Base-by-base conservation (phyloP, 2,888 invertebrate genomes). In the Chalcis sispes region DNA sequence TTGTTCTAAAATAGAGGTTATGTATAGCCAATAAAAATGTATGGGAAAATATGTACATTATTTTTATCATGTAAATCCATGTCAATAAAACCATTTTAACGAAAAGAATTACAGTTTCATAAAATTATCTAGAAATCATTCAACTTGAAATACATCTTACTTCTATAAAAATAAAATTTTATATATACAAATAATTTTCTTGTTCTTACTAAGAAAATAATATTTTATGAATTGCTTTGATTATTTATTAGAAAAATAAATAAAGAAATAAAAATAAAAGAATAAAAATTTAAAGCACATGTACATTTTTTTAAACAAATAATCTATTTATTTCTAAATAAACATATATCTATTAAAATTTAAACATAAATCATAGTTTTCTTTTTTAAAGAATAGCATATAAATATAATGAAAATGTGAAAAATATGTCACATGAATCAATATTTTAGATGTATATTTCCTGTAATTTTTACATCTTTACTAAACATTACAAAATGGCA, bases 401-500 rank as follows among this genome's bases (percentile, higher is more conserved):
- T 29, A 64, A 59, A 65, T 61, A 54, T n/a, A 58, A 50, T 65
- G 61, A 40, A 70, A 77, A 64, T 23, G 36, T 72, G 36, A 62
- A 67, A 74, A 69, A 65, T 70, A 18, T 54, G 13, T 67, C 23
- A 62, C 62, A 56, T 61, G n/a, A 56, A 67, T 62, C n/a, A 29
- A 36, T 71, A 61, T 32, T 72, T 76, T 52, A 59, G n/a, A 40
- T 64, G 54, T 74, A 77, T 77, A 66, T 74, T 71, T 74, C 50
- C 20, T 72, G 56, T 36, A 46, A 69, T 64, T 66, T 58, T 75
- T 75, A 72, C 61, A 71, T 15, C 62, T 64, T 65, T 67, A 36
- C 70, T 74, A 77, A 59, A 73, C 54, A 80, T 82, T 84, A 83
- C 80, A 85, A 85, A 85, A 85, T 84, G 85, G 85, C 85, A 85